These are phyloP conservation scores for Uloborus diversus DNA, from an alignment of 1,140 invertebrate genomes.

Conservation along the genomic window DNA sequence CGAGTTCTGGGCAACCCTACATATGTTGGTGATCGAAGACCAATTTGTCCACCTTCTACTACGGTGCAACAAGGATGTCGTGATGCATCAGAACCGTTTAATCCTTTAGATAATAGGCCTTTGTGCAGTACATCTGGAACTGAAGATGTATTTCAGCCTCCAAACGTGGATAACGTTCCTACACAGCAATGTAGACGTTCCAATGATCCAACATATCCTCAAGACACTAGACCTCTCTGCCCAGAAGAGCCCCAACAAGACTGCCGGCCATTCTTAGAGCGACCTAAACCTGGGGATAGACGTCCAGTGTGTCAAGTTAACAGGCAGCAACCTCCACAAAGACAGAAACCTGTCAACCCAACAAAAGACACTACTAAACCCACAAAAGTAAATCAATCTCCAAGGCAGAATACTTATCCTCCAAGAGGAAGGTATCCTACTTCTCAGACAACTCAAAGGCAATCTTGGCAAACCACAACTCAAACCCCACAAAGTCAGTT, in stretches of 20 bases:
- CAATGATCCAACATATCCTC: neutral
- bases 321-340: conserved; percentile 9
- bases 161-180: neutral
- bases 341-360: neutral
- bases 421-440: neutral
- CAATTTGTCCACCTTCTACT: conserved; percentile 23
- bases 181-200: neutral
- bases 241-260: neutral
- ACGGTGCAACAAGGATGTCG: conserved; percentile 3
- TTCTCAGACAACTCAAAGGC: conserved; percentile 22
- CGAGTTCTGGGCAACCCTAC: conserved; percentile 28
- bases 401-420: neutral
- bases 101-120: conserved; percentile 29
- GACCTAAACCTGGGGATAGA: conserved; percentile 28
- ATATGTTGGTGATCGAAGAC: conserved; percentile 38
- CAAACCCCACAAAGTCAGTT: neutral
- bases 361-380: neutral
- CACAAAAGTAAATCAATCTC: too few species aligned
- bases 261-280: conserved; percentile 24
- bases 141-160: neutral
- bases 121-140: conserved; percentile 2
- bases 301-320: conserved; percentile 34
- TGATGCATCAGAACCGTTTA: conserved; percentile 32
- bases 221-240: conserved; percentile 34
- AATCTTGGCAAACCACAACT: conserved; percentile 2